Evolutionary conservation across 37 sponge, comb jelly and placozoan genomes (phyloP).

Genomic region (Aplysina aerophoba): DNA sequence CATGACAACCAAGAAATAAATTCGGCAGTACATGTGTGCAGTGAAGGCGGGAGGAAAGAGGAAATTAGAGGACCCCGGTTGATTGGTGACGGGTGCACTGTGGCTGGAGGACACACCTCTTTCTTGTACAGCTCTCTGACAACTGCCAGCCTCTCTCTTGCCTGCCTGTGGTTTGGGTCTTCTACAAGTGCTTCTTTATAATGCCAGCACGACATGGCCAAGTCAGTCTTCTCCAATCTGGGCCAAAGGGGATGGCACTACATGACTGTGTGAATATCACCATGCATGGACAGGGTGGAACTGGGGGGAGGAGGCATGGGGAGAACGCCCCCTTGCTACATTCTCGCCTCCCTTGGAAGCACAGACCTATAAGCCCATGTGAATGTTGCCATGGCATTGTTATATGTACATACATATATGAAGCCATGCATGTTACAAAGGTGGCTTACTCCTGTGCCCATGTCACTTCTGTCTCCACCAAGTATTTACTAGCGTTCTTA

Average conservation of each 20-base stretch:
- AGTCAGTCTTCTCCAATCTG: conserved; percentile 61
- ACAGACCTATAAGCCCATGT: too few species aligned
- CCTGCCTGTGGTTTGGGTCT: conserved; percentile 41
- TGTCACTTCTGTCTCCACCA: conserved; percentile 72
- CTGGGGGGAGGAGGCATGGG: too few species aligned
- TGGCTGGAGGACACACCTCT: background rate
- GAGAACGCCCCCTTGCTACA: too few species aligned
- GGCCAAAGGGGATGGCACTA: too few species aligned
- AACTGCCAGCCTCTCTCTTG: conserved; percentile 42
- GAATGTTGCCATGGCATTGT: too few species aligned
- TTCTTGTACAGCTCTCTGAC: background rate
- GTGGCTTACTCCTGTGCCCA: conserved; percentile 62
- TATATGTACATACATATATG: too few species aligned
- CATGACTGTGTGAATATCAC: background rate
- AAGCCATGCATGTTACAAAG: too few species aligned
- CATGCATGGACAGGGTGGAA: background rate
- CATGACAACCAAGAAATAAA: background rate
- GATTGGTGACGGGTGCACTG: background rate
- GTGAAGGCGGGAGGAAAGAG: background rate
- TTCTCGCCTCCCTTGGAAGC: too few species aligned
- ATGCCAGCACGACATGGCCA: conserved; percentile 49
- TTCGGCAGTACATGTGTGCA: too few species aligned
- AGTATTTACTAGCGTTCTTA: conserved; percentile 73
- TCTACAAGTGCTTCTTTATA: conserved; percentile 55
- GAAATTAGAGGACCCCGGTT: conserved; percentile 6